Evolutionary conservation across 2,888 invertebrate species (phyloP).

Genomic region (Cryptus viduatorius): DNA sequence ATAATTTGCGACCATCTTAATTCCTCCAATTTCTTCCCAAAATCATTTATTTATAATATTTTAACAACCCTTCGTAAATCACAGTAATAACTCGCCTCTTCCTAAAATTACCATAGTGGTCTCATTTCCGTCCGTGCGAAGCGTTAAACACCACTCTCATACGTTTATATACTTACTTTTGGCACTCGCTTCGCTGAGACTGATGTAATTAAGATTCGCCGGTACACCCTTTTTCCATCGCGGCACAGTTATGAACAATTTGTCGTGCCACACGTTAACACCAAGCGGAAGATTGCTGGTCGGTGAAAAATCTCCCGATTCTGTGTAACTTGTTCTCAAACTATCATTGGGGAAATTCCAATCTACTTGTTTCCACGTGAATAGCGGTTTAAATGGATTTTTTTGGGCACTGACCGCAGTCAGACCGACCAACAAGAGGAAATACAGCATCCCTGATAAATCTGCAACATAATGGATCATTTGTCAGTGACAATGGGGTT

Average conservation of each 20-base stretch:
- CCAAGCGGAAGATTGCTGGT: conserved; percentile 91
- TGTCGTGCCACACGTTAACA: conserved; percentile 88
- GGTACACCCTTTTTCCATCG: conserved; percentile 88
- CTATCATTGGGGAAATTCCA: conserved; percentile 80
- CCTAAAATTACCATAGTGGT: no score
- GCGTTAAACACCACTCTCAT: not conserved
- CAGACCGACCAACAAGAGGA: conserved; percentile 72
- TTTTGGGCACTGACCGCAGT: conserved; percentile 71
- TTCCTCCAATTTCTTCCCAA: not conserved
- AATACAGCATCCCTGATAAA: conserved; percentile 72
- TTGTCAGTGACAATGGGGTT: conserved; percentile 5
- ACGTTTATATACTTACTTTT: conserved; percentile 49
- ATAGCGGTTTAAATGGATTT: conserved; percentile 74
- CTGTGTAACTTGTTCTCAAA: conserved; percentile 81
- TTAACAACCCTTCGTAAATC: no score
- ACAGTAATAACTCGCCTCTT: no score
- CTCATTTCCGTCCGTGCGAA: no score
- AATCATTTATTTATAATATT: no score
- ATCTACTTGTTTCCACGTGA: conserved; percentile 80
- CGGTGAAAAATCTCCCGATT: conserved; percentile 88
- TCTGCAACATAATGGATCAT: conserved; percentile 47
- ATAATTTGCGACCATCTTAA: not conserved
- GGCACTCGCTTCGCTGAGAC: conserved; percentile 78
- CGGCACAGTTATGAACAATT: conserved; percentile 91
- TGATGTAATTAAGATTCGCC: conserved; percentile 88